Percentiles rank a stretch among this genome's conserved stretches.
phyloP scores from a whole-genome alignment of 2,113 vertebrate genomes.

The Irena cyanogastra region DNA sequence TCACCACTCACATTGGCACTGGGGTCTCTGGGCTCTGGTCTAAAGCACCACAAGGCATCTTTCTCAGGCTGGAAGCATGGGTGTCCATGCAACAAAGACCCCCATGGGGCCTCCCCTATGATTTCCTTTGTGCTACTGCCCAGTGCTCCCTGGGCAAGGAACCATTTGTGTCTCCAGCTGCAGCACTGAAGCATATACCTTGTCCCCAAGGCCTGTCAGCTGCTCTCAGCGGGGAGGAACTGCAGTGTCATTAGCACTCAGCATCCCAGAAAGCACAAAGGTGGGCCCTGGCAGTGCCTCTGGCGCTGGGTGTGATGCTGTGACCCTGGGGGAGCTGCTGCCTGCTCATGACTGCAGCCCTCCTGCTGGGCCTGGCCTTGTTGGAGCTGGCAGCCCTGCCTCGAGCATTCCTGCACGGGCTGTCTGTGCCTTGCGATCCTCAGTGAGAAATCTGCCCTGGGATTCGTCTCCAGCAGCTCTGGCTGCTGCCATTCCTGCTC shows the following conservation, averaged over 20 bases:
- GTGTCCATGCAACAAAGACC: neutral
- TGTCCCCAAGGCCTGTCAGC: neutral
- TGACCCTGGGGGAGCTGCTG: neutral
- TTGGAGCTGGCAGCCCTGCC: neutral
- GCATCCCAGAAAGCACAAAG: neutral
- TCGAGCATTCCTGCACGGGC: neutral
- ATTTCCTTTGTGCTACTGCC: neutral
- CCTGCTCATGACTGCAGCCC: neutral
- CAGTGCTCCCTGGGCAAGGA: neutral
- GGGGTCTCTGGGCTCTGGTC: neutral
- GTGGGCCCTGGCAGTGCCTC: neutral
- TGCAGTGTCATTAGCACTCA: neutral
- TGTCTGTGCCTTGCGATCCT: neutral
- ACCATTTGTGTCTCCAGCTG: neutral
- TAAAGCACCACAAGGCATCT: neutral
- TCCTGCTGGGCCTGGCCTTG: accelerated
- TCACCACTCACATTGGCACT: neutral
- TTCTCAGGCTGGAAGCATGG: neutral
- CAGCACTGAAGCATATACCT: accelerated
- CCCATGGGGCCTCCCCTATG: accelerated
- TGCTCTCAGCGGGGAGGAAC: neutral
- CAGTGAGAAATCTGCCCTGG: neutral
- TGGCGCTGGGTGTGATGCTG: neutral
- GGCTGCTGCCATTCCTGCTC: neutral
- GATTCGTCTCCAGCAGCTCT: neutral